A percentile compares a stretch with the other conserved stretches of the same genome.
These are phyloP conservation scores for Eretmochelys imbricata DNA, from an alignment of 2,113 vertebrate genomes.

Conservation along the genomic window DNA sequence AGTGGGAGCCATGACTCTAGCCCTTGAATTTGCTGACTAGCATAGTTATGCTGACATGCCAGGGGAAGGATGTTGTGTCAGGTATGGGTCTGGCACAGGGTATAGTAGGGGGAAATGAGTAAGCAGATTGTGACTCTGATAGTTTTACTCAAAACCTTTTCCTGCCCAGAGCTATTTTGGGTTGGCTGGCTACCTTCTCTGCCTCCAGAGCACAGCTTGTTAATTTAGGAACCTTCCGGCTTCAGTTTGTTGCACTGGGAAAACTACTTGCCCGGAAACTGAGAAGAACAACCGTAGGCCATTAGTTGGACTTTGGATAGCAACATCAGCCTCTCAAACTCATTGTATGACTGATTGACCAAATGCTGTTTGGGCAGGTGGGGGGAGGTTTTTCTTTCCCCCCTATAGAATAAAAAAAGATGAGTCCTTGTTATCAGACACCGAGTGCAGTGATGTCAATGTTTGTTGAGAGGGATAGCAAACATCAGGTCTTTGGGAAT, in stretches of 20 bases:
- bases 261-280: neutral
- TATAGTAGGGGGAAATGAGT: neutral
- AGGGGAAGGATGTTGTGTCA: neutral
- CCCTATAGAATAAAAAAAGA: neutral
- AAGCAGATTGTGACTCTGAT: neutral
- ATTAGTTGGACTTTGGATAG: neutral
- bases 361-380: neutral
- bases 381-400: neutral
- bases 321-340: neutral
- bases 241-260: neutral
- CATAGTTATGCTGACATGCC: neutral
- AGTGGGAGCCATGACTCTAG: neutral
- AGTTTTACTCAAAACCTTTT: neutral
- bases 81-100: neutral
- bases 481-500: neutral
- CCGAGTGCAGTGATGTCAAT: neutral
- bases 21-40: neutral
- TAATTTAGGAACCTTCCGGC: neutral
- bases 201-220: neutral
- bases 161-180: neutral
- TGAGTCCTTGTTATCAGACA: neutral
- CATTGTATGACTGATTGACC: neutral
- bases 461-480: neutral
- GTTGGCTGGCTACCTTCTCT: neutral
- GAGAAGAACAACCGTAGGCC: neutral